Evolutionary conservation across 2,888 invertebrate species (phyloP).

Genomic region (Netelia fuscicornis): DNA sequence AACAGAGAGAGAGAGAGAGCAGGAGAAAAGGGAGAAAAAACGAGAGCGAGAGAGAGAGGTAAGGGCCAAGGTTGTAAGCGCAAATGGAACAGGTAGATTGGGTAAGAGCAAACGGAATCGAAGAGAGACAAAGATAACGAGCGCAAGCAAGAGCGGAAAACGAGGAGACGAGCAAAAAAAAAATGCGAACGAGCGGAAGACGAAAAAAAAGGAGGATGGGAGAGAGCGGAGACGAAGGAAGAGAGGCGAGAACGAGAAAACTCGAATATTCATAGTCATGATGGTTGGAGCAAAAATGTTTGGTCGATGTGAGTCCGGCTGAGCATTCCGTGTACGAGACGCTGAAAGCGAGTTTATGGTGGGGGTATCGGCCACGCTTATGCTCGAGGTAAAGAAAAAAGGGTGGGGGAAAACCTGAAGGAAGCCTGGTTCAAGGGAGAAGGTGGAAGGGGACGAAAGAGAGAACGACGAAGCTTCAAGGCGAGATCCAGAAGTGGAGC

Average conservation of each 20-base stretch:
- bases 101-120: slow-evolving; percentile 30
- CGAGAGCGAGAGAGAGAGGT: slow-evolving; percentile 23
- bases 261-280: slow-evolving; percentile 61
- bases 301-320: slow-evolving; percentile 66
- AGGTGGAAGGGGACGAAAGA: slow-evolving; percentile 39
- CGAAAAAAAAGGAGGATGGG: background rate
- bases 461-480: slow-evolving; percentile 31
- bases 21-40: background rate
- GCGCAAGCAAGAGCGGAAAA: slow-evolving; percentile 24
- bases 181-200: slow-evolving; percentile 11
- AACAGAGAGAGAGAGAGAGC: background rate
- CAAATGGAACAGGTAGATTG: slow-evolving; percentile 4
- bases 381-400: slow-evolving; percentile 22
- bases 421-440: slow-evolving; percentile 31
- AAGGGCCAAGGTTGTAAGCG: background rate
- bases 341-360: slow-evolving; percentile 45
- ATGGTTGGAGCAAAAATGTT: slow-evolving; percentile 51
- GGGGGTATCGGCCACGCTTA: slow-evolving; percentile 72
- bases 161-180: background rate
- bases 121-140: slow-evolving; percentile 44
- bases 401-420: slow-evolving; percentile 25
- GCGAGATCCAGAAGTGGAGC: slow-evolving; percentile 25
- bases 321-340: slow-evolving; percentile 73
- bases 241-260: slow-evolving; percentile 33
- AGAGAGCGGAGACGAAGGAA: background rate